phyloP scores from a whole-genome alignment of 2,797 vertebrate genomes.

The Lagorchestes hirsutus region DNA sequence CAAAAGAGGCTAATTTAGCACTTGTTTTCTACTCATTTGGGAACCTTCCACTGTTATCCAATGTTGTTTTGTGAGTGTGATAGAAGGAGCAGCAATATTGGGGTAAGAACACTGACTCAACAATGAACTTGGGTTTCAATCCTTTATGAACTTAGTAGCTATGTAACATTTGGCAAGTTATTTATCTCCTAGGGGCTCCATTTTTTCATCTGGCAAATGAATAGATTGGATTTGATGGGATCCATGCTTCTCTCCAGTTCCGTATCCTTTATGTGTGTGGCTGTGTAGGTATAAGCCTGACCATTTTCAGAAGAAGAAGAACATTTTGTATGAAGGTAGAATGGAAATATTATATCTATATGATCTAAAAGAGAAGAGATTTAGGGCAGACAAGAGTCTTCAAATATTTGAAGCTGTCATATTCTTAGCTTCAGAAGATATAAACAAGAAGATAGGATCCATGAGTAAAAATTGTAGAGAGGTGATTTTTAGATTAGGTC shows the following conservation, averaged over 20 bases:
- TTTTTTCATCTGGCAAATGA: background rate
- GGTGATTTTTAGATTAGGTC: too few relatives aligned
- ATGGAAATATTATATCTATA: background rate
- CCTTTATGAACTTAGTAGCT: background rate
- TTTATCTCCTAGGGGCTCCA: background rate
- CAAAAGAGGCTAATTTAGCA: background rate
- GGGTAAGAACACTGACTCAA: too few relatives aligned
- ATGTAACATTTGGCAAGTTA: background rate
- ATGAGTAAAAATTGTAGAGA: too few relatives aligned
- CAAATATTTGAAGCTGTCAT: background rate
- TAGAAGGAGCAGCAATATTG: too few relatives aligned
- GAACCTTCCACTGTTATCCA: background rate
- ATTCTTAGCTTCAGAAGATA: too few relatives aligned
- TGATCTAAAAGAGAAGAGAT: background rate
- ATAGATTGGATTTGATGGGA: background rate
- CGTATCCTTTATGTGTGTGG: background rate
- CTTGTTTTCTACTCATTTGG: background rate
- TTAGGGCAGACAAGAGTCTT: too few relatives aligned
- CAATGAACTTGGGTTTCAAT: too few relatives aligned
- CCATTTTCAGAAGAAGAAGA: background rate
- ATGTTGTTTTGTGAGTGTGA: background rate
- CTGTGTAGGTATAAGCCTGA: background rate
- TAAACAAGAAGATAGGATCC: too few relatives aligned
- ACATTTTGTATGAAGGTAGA: background rate
- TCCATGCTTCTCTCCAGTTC: background rate